These are phyloP conservation scores for Cotesia congregata DNA, from an alignment of 2,888 invertebrate species.

Conservation along the genomic window DNA sequence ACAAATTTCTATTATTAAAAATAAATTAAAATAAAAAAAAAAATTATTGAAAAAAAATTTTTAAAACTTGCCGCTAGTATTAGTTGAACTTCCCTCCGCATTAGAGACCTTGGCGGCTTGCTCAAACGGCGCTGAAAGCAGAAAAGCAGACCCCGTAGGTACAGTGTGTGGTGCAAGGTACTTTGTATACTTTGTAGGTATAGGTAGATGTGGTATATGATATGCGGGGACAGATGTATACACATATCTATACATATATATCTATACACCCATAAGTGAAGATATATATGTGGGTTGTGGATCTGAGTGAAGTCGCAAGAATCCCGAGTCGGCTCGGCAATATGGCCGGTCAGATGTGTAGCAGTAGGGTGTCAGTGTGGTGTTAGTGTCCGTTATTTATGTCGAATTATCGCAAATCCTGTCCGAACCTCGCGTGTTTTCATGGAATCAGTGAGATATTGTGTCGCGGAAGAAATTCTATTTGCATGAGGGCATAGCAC, in stretches of 20 bases:
- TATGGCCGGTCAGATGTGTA: conserved; percentile 68
- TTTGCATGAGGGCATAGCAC: conserved; percentile 68
- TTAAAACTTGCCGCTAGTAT: no score
- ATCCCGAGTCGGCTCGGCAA: conserved; percentile 60
- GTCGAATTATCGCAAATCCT: conserved; percentile 69
- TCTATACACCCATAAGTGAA: not conserved
- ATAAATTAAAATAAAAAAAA: no score
- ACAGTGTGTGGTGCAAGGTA: not conserved
- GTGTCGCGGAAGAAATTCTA: conserved; percentile 65
- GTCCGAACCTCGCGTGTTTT: conserved; percentile 69
- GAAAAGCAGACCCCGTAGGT: not conserved
- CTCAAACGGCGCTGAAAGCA: no score
- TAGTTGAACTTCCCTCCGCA: no score
- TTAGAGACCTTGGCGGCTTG: no score
- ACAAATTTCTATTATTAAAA: no score
- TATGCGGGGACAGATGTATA: not conserved
- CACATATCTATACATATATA: not conserved
- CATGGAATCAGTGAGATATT: conserved; percentile 69
- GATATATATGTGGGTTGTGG: not conserved
- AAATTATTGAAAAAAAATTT: no score
- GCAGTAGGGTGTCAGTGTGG: conserved; percentile 68
- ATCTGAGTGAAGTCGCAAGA: conserved; percentile 11
- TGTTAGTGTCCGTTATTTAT: conserved; percentile 68
- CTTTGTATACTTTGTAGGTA: no score
- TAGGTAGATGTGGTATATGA: not conserved